Percentiles rank a stretch among this genome's conserved stretches.
Conservation (phyloP, 2,797 vertebrate genomes). For the Dicrostonyx torquatus region DNA sequence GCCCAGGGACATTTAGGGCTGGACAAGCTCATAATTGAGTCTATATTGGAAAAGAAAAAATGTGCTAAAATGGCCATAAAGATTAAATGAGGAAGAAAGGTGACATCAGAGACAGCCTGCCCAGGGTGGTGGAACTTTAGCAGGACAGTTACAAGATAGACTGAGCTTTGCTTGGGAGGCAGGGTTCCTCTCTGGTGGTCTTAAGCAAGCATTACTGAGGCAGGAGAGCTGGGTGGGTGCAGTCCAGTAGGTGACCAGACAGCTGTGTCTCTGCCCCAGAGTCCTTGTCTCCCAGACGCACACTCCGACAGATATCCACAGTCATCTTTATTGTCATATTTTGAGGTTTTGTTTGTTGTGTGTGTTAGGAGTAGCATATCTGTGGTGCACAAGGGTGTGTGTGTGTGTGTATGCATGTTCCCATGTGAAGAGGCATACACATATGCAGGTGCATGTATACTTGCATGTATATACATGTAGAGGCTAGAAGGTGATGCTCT, state of each 20-base stretch:
- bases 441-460: not conserved
- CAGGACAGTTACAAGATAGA: not conserved
- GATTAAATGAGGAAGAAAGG: not conserved
- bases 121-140: not conserved
- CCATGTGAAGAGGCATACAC: not conserved
- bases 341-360: not conserved
- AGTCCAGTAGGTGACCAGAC: not conserved
- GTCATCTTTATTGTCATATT: not conserved
- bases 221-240: no score
- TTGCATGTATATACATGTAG: not conserved
- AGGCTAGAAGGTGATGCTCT: not conserved
- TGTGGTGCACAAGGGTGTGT: not conserved
- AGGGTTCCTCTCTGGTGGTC: not conserved
- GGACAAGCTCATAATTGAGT: not conserved
- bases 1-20: not conserved
- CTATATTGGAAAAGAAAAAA: conserved; percentile 19
- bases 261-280: accelerated
- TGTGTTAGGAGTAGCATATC: not conserved
- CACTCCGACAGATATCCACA: not conserved
- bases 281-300: not conserved
- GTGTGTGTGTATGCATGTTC: not conserved
- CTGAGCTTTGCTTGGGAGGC: not conserved
- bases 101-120: not conserved
- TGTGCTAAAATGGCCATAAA: not conserved
- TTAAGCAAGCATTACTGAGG: not conserved